Percentiles rank a stretch among this genome's conserved stretches.
Evolutionary conservation across 2,888 invertebrate genomes (phyloP).

Genomic region (Xestoiulus laeticollis): DNA sequence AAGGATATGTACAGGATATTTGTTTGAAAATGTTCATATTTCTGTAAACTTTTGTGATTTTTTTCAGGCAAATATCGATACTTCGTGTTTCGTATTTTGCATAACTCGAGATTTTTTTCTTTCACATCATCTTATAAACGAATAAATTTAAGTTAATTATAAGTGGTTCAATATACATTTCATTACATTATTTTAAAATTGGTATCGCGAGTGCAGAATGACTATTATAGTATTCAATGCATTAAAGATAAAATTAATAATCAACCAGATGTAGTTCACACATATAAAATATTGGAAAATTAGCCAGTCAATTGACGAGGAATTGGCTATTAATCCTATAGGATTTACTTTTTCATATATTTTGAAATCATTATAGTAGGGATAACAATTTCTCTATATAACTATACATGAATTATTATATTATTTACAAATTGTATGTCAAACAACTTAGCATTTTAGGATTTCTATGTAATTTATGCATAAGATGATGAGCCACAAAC

Average conservation of each 20-base stretch:
- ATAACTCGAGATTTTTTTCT: not conserved
- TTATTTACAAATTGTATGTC: not conserved
- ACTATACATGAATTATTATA: not conserved
- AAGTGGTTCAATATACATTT: too few relatives aligned
- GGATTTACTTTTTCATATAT: not conserved
- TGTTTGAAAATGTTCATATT: not conserved
- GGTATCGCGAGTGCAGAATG: too few relatives aligned
- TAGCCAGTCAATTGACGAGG: not conserved
- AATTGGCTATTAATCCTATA: not conserved
- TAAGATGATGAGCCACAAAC: too few relatives aligned
- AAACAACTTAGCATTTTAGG: not conserved
- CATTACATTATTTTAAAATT: too few relatives aligned
- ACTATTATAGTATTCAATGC: too few relatives aligned
- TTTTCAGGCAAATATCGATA: not conserved
- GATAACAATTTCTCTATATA: not conserved
- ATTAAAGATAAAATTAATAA: not conserved
- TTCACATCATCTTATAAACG: not conserved
- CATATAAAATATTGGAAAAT: not conserved
- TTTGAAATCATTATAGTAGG: not conserved
- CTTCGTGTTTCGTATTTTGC: not conserved
- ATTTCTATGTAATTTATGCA: not conserved
- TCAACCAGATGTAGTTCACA: not conserved
- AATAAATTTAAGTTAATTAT: too few relatives aligned
- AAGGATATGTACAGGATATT: not conserved
- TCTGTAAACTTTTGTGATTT: not conserved